A percentile compares a stretch with the other conserved stretches of the same genome.
These are phyloP conservation scores for Cossypha heuglini DNA, from an alignment of 2,797 vertebrate genomes.

Conservation along the genomic window DNA sequence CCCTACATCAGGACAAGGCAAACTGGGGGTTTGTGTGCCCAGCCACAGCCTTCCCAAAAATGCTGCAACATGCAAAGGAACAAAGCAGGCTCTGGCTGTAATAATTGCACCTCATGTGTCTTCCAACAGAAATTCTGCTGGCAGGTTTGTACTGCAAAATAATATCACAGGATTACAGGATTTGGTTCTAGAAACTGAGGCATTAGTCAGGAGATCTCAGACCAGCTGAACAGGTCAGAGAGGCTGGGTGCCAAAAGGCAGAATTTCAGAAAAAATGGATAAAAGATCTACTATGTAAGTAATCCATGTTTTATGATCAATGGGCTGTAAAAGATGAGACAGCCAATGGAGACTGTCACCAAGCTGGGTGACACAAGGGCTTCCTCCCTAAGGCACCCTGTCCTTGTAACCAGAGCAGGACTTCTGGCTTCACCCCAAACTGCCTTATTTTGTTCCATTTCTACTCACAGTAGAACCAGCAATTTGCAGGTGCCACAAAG, in stretches of 20 bases:
- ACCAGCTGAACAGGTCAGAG: background rate
- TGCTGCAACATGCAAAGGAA: accelerated
- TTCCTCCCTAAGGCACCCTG: background rate
- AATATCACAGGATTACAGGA: background rate
- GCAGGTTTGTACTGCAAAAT: background rate
- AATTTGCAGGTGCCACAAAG: background rate
- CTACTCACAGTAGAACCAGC: background rate
- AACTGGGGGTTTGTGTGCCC: background rate
- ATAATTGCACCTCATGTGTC: background rate
- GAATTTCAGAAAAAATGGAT: background rate
- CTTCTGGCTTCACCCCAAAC: background rate
- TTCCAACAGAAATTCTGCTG: background rate
- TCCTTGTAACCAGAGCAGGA: background rate
- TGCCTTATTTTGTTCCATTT: background rate
- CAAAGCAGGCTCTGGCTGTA: background rate
- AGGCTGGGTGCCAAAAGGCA: background rate
- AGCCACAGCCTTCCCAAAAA: background rate
- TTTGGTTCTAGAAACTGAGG: background rate
- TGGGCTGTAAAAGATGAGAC: background rate
- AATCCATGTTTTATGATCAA: background rate
- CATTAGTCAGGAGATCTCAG: background rate
- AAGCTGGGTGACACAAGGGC: background rate
- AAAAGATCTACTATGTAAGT: background rate
- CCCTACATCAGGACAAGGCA: accelerated
- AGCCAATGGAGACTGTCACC: background rate